phyloP scores from a whole-genome alignment of 2,113 vertebrate genomes.

The Aix galericulata region DNA sequence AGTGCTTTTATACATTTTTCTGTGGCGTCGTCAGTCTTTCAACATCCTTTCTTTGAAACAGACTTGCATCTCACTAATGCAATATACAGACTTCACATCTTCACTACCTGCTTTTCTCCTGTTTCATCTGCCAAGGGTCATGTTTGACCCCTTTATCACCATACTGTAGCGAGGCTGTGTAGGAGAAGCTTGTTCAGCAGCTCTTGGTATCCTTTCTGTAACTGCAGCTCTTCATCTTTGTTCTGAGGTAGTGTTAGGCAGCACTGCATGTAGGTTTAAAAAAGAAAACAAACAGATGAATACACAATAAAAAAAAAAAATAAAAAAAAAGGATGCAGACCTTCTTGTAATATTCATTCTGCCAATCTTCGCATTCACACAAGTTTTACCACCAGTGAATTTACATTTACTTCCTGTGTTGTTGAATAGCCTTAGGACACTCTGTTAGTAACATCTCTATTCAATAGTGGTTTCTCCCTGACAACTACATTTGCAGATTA shows the following conservation, averaged over 20 bases:
- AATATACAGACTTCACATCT: background rate
- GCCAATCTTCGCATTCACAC: background rate
- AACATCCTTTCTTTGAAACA: background rate
- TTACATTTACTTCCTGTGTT: background rate
- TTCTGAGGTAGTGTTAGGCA: background rate
- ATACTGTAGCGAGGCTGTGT: background rate
- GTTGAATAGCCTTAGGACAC: background rate
- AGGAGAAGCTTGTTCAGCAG: background rate
- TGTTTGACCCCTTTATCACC: background rate
- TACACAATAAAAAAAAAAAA: background rate
- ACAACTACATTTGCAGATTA: background rate
- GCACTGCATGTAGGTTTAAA: background rate
- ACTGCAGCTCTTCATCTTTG: background rate
- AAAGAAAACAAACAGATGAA: background rate
- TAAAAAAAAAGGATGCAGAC: fast-evolving
- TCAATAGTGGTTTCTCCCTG: background rate
- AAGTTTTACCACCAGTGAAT: background rate
- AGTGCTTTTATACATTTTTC: background rate
- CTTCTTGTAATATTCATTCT: background rate
- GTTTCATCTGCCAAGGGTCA: background rate
- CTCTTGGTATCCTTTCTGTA: background rate
- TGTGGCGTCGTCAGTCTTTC: background rate
- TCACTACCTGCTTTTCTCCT: background rate
- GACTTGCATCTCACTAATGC: background rate
- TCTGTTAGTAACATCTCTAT: background rate